These are phyloP conservation scores for Xiphydria camelus DNA, from an alignment of 2,888 invertebrate genomes.

Conservation along the genomic window DNA sequence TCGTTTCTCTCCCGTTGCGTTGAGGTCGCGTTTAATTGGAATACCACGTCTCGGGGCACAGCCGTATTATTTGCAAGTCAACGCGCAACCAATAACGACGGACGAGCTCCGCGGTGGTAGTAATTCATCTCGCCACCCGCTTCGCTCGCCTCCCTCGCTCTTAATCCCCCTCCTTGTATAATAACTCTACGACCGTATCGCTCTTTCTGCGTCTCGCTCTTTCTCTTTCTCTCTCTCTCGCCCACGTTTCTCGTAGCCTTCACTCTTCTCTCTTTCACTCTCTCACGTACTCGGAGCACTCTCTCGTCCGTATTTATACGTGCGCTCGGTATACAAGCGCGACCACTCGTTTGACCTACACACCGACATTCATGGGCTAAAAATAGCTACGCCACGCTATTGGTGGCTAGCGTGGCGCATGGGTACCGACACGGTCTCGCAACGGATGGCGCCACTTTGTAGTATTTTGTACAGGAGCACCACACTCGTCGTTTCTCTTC, in stretches of 20 bases:
- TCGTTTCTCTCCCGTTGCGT: too few relatives aligned
- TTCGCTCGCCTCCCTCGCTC: not conserved
- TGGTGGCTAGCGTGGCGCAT: not conserved
- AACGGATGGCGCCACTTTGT: conserved; percentile 19
- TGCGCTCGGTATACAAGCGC: too few relatives aligned
- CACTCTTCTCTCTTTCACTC: not conserved
- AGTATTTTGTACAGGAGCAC: too few relatives aligned
- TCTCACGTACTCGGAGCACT: not conserved
- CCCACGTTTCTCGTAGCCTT: conserved; percentile 1
- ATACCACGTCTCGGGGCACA: too few relatives aligned
- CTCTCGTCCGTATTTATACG: conserved; percentile 21
- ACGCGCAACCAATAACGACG: not conserved
- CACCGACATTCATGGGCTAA: conserved; percentile 41
- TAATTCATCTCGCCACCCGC: conserved; percentile 5
- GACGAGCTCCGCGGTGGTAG: not conserved
- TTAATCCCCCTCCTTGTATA: not conserved
- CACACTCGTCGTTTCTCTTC: too few relatives aligned
- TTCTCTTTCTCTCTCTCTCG: conserved; percentile 3
- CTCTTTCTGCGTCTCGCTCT: too few relatives aligned
- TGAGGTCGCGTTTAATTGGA: too few relatives aligned
- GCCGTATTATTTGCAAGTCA: conserved; percentile 6
- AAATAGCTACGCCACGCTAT: conserved; percentile 32
- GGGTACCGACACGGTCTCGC: conserved; percentile 12
- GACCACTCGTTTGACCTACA: conserved; percentile 38
- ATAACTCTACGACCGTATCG: too few relatives aligned